Base-by-base conservation (phyloP, 2,888 invertebrate species). In the Hypomecis atomaria region DNA sequence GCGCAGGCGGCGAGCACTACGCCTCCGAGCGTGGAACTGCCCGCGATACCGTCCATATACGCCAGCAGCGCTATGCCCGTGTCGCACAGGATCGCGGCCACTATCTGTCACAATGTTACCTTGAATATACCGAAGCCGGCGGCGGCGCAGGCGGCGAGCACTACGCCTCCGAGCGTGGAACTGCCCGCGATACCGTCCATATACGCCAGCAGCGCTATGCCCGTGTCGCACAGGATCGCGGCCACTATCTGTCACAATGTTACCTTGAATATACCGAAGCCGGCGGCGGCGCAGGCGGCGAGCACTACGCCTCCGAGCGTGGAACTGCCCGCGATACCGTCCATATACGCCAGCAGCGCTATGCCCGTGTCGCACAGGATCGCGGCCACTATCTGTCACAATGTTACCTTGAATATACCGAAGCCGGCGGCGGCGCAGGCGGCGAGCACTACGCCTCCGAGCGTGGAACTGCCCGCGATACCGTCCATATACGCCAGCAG, bases 401-500 rank as follows among this genome's bases (percentile, higher is more conserved):
- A 40, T 8, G 1, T 60, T 62, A 97, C 98, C 95, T 98, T 97
- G 85, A 98, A 99, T 71, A 98, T 97, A 59, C 98, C 98, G 71
- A 98, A 98, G 52, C 97, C 97, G 36, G 98, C 97, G 40, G 98
- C 97, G 23, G 98, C 97, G 36, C 97, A 95, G 6, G 98, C 96
- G 42, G 98, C 97, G 53, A 98, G 92, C 40, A 99, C 96, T 0
- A 99, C 97, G 5, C 98, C 98, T 6, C 97, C 98, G 50, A 98
- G 94, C 0, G 98, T 98, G 6, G 97, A 96, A 85, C 96, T 97
- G 66, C 96, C 96, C 8, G 97, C 97, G 76, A 98, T 98, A 55
- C 98, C 98, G 82, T 98, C 98, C 97, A 98, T 98, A 82, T 99
- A 98, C 36, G 98, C 98, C 71, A 98, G 93, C 60, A 98, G 93